Base-by-base conservation (phyloP, 1,140 invertebrate genomes). In the Brachionus rubens region DNA sequence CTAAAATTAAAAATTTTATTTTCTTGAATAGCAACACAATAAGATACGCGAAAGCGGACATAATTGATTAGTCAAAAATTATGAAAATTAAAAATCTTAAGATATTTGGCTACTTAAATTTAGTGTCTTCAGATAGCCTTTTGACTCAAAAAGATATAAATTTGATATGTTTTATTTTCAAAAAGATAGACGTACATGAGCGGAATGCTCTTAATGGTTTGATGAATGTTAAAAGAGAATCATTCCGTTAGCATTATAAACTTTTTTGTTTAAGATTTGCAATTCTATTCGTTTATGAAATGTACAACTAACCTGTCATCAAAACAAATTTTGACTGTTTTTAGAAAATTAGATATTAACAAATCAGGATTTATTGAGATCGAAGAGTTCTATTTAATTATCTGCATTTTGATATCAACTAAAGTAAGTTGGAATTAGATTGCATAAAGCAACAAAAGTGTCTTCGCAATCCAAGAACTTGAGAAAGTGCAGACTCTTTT, bases 341-440 rank as follows among this genome's bases (percentile, higher is more conserved):
- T 79, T 47, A 77, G 78, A 72, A 77, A 77, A 48, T 67, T 79
- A 36, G 79, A 79, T 67, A 30, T 78, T 16, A 78, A 79, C 43
- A 75, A 78, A 24, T 79, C 79, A 7, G 79, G 79, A 0, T 46
- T 59, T 5, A 77, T 79, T 19, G 78, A 78, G 67, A 79, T 79
- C 48, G 77, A 79, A 48, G 79, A 79, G 54, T 78, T 79, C 54
- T 79, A 78, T 50, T 33, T 79, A 28, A 40, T 79, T 6, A 76
- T 75, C 19, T 78, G 72, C 30, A 78, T 79, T 41, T 28, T 79
- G 19, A 68, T 79, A n/a, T 72, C 78, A 26, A 54, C 56, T 16
- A 78, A 78, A 78, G 78, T 78, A 28, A 50, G 19, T 10, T 59
- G 0, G 2, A 12, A 19, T 59, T 2, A 19, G 14, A 1, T 21